Percentiles rank a stretch among this genome's conserved stretches.
Conservation (phyloP, 2,888 invertebrate species). For the Polydrusus pterygomalis region DNA sequence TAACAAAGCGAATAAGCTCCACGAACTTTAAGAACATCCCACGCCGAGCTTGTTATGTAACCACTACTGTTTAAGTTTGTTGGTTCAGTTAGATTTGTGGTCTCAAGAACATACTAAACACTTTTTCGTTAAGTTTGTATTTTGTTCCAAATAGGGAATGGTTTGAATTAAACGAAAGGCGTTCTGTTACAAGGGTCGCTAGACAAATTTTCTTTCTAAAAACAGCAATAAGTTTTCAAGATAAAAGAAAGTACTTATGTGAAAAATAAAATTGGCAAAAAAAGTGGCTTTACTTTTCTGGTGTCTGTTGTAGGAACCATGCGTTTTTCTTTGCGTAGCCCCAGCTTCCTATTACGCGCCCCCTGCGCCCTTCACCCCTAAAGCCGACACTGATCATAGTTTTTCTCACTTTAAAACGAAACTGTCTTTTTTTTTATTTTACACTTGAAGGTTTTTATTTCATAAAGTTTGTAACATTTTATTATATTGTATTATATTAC, state of each 20-base stretch:
- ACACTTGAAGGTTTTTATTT: too few relatives aligned
- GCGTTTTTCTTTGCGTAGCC: too few relatives aligned
- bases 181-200: neutral
- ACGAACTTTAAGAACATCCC: constrained; percentile 13
- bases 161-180: neutral
- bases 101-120: constrained; percentile 2
- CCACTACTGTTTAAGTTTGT: constrained; percentile 18
- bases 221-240: too few relatives aligned
- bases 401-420: neutral
- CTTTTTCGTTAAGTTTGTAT: neutral
- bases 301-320: too few relatives aligned
- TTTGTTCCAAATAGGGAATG: constrained; percentile 1
- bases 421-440: too few relatives aligned
- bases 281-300: too few relatives aligned
- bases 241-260: too few relatives aligned
- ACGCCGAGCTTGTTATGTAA: constrained; percentile 19
- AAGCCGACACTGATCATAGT: too few relatives aligned
- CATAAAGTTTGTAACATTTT: neutral
- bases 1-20: constrained; percentile 15
- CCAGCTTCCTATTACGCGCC: too few relatives aligned
- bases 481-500: neutral
- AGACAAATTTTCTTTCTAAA: neutral
- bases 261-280: too few relatives aligned
- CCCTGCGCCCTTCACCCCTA: too few relatives aligned
- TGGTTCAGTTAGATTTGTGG: constrained; percentile 20